phyloP scores from a whole-genome alignment of 2,797 vertebrate species.

The Caiman crocodilus region DNA sequence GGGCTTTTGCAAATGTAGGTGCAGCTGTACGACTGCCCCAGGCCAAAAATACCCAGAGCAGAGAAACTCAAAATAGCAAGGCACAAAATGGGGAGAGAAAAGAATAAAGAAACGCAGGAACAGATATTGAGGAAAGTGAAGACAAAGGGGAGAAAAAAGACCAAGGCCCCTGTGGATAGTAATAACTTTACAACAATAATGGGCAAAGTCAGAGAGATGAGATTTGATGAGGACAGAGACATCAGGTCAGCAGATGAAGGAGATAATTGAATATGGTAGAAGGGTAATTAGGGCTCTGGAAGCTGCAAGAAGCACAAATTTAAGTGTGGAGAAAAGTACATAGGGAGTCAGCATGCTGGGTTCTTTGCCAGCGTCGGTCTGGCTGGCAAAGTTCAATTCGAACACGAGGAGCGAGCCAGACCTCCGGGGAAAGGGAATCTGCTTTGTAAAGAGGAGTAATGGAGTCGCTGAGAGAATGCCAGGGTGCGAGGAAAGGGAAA shows the following conservation, averaged over 20 bases:
- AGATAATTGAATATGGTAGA: constrained; percentile 62
- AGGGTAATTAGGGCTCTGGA: constrained; percentile 70
- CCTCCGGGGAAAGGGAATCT: constrained; percentile 48
- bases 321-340: constrained; percentile 69
- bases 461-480: background rate
- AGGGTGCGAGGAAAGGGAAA: constrained; percentile 32
- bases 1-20: background rate
- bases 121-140: background rate
- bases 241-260: constrained; percentile 51
- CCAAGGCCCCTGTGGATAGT: background rate
- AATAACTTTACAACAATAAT: constrained; percentile 50
- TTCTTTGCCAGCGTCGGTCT: constrained; percentile 70
- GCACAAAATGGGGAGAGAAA: background rate
- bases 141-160: background rate
- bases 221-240: constrained; percentile 68
- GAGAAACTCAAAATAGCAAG: background rate
- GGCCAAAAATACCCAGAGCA: background rate
- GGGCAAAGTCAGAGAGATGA: constrained; percentile 69
- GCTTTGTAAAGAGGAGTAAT: constrained; percentile 42
- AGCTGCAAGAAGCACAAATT: constrained; percentile 70
- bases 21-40: background rate
- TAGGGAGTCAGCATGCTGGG: constrained; percentile 24
- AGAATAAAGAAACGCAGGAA: background rate
- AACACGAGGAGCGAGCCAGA: constrained; percentile 60
- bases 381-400: constrained; percentile 71